These are phyloP conservation scores for Sepioteuthis lessoniana DNA, from an alignment of 2,888 invertebrate genomes.

Conservation along the genomic window DNA sequence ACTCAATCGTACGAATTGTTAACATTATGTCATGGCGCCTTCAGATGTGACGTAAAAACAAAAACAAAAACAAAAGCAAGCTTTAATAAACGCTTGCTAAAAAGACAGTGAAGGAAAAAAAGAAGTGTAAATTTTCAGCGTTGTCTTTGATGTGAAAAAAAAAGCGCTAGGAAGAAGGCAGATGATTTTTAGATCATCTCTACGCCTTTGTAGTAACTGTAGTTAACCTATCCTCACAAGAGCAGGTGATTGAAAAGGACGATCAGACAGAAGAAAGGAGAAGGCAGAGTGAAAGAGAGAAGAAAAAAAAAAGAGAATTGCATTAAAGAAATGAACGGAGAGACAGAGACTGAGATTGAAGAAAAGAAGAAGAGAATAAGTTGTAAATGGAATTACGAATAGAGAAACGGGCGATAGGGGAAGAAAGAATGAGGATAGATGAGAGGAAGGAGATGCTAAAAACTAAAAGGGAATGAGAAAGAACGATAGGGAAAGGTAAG, in stretches of 20 bases:
- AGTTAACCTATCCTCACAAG: neutral
- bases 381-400: too few species aligned
- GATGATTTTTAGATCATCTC: neutral
- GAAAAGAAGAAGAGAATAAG: too few species aligned
- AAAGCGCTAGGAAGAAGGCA: neutral
- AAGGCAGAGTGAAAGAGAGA: too few species aligned
- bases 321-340: too few species aligned
- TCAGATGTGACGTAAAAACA: neutral
- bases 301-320: too few species aligned
- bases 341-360: too few species aligned
- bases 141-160: slow-evolving; percentile 21
- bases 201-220: neutral
- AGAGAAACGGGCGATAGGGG: too few species aligned
- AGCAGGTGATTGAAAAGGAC: neutral
- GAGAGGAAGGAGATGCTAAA: too few species aligned
- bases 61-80: neutral
- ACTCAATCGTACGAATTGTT: neutral
- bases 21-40: neutral
- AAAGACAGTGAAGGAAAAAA: neutral
- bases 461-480: too few species aligned
- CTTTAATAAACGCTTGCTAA: neutral
- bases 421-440: too few species aligned
- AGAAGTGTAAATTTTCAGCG: neutral
- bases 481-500: too few species aligned
- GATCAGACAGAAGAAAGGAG: too few species aligned